Conservation (phyloP, 1,140 invertebrate species). For the Mya arenaria region DNA sequence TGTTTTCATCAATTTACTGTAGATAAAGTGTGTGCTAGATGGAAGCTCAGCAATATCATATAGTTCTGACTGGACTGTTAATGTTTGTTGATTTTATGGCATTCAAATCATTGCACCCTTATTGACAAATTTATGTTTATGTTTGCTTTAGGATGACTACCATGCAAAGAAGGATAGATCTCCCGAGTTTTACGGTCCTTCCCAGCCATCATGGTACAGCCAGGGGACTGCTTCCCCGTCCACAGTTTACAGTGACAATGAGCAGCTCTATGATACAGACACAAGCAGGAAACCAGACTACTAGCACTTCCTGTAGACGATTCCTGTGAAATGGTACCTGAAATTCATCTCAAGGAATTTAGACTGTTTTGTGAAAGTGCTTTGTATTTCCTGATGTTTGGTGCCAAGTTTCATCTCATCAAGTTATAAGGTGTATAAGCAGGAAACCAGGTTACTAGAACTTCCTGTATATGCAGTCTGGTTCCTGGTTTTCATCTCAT, state of each 20-base stretch:
- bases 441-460: no score
- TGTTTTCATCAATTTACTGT: neutral
- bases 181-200: conserved; percentile 15
- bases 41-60: neutral
- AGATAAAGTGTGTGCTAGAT: neutral
- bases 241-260: conserved; percentile 6
- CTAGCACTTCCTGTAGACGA: neutral
- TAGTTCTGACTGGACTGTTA: neutral
- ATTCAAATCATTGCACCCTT: no score
- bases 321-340: no score
- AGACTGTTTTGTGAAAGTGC: no score
- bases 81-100: conserved; percentile 1
- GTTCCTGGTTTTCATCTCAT: no score
- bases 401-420: no score
- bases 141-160: neutral
- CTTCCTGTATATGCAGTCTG: no score
- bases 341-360: no score
- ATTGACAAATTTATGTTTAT: no score
- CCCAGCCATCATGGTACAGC: conserved; percentile 17
- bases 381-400: no score
- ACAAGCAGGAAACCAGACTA: conserved; percentile 36
- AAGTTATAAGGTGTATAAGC: no score
- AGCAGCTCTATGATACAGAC: conserved; percentile 23
- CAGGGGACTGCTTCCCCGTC: neutral
- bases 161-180: conserved; percentile 25